These are phyloP conservation scores for Macrostomum cliftonense DNA, from an alignment of 2,888 invertebrate species.

Conservation along the genomic window DNA sequence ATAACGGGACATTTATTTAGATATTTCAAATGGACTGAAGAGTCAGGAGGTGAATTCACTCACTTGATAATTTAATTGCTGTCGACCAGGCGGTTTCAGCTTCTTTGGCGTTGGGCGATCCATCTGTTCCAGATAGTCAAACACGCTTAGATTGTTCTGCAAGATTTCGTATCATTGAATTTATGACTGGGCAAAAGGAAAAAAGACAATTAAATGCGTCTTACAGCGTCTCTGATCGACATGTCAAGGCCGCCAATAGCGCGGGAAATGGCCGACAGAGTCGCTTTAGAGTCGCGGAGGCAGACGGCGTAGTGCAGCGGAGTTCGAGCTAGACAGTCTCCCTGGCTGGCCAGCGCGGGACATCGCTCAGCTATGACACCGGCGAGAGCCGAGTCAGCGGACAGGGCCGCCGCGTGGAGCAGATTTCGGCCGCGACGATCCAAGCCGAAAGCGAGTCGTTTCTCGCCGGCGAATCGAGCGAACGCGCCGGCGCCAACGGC, in stretches of 20 bases:
- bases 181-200: too few relatives aligned
- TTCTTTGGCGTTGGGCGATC: slow-evolving; percentile 17
- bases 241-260: slow-evolving; percentile 7
- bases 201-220: background rate
- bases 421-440: slow-evolving; percentile 9
- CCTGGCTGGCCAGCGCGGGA: slow-evolving; percentile 5
- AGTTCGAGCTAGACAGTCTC: slow-evolving; percentile 4
- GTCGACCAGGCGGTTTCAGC: slow-evolving; percentile 15
- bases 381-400: slow-evolving; percentile 4
- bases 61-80: slow-evolving; percentile 16
- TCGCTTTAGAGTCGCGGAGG: slow-evolving; percentile 3
- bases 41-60: too few relatives aligned
- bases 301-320: slow-evolving; percentile 8
- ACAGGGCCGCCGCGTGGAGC: slow-evolving; percentile 7
- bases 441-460: slow-evolving; percentile 5
- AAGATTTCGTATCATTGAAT: too few relatives aligned
- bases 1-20: too few relatives aligned
- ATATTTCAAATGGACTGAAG: too few relatives aligned
- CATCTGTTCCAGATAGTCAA: slow-evolving; percentile 20
- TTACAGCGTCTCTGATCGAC: slow-evolving; percentile 6
- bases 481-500: background rate
- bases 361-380: slow-evolving; percentile 7
- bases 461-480: slow-evolving; percentile 7
- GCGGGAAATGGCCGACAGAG: slow-evolving; percentile 6
- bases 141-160: slow-evolving; percentile 20